Conservation (phyloP, 2,888 invertebrate species). For the Cabera pusaria region DNA sequence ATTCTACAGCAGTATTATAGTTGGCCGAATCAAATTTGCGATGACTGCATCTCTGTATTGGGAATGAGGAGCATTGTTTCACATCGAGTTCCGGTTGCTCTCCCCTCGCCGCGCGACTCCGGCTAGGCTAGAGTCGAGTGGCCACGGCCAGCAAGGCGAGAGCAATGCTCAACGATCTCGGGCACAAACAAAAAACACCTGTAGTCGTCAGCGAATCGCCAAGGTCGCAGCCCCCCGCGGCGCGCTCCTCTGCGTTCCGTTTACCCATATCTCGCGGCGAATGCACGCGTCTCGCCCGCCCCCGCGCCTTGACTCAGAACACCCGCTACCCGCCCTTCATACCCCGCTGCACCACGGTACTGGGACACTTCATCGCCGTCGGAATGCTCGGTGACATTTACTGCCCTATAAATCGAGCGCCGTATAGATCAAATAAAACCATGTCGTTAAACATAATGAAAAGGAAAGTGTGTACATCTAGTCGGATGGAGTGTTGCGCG, state of each 20-base stretch:
- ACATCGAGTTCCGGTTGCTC: constrained; percentile 61
- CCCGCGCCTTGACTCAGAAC: constrained; percentile 67
- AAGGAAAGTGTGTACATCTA: constrained; percentile 51
- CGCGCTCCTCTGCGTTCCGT: constrained; percentile 74
- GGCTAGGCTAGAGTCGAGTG: constrained; percentile 43
- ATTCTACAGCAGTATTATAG: constrained; percentile 10
- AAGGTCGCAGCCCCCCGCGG: constrained; percentile 77
- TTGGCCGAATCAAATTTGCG: constrained; percentile 8
- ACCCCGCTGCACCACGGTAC: constrained; percentile 35
- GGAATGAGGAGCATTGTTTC: constrained; percentile 55
- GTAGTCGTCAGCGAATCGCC: constrained; percentile 78
- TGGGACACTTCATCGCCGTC: constrained; percentile 16
- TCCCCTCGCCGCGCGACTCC: constrained; percentile 46
- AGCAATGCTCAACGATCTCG: constrained; percentile 61
- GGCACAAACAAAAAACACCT: constrained; percentile 80
- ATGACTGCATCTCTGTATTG: constrained; percentile 25
- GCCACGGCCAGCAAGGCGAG: constrained; percentile 52
- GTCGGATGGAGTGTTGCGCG: constrained; percentile 52
- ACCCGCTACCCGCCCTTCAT: constrained; percentile 45
- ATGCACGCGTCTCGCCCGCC: constrained; percentile 65
- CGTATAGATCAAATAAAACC: constrained; percentile 11
- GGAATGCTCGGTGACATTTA: constrained; percentile 14
- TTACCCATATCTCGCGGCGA: constrained; percentile 81
- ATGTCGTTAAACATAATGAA: constrained; percentile 39
- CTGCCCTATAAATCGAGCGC: constrained; percentile 6